A percentile compares a stretch with the other conserved stretches of the same genome.
Conservation (phyloP, 1,140 invertebrate species). For the Agraylea sexmaculata region DNA sequence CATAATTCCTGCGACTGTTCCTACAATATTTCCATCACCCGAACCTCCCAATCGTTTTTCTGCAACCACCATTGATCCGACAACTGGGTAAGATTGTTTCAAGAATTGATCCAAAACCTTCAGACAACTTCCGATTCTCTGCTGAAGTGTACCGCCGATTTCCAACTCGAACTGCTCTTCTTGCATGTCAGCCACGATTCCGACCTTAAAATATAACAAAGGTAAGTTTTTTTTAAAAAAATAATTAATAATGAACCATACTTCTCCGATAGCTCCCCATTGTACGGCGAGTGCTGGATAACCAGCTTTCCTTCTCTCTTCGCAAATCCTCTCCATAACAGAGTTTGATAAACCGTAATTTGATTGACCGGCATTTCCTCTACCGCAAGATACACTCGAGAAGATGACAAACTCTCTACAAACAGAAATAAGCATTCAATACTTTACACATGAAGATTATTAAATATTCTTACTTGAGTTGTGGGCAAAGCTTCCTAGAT, state of each 20-base stretch:
- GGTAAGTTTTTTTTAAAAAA: background rate
- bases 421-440: slow-evolving; percentile 1
- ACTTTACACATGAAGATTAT: slow-evolving; percentile 1
- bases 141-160: slow-evolving; percentile 72
- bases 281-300: slow-evolving; percentile 55
- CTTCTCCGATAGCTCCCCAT: slow-evolving; percentile 61
- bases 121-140: slow-evolving; percentile 70
- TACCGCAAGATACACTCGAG: slow-evolving; percentile 78
- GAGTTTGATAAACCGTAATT: slow-evolving; percentile 76
- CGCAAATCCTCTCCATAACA: slow-evolving; percentile 61
- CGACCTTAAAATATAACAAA: slow-evolving; percentile 34
- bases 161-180: slow-evolving; percentile 65
- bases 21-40: slow-evolving; percentile 47
- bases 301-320: slow-evolving; percentile 42
- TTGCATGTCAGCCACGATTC: slow-evolving; percentile 68
- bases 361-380: slow-evolving; percentile 79
- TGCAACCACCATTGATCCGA: slow-evolving; percentile 68
- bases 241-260: slow-evolving; percentile 23
- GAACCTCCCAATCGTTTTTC: slow-evolving; percentile 49
- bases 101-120: slow-evolving; percentile 56
- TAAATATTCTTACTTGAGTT: slow-evolving; percentile 33
- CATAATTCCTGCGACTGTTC: slow-evolving; percentile 53
- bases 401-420: slow-evolving; percentile 59
- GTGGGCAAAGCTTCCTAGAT: slow-evolving; percentile 44
- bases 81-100: slow-evolving; percentile 47